Conservation (phyloP, 30 jellyfish, hydroid and myxozoan genomes). For the Turritopsis rubra region DNA sequence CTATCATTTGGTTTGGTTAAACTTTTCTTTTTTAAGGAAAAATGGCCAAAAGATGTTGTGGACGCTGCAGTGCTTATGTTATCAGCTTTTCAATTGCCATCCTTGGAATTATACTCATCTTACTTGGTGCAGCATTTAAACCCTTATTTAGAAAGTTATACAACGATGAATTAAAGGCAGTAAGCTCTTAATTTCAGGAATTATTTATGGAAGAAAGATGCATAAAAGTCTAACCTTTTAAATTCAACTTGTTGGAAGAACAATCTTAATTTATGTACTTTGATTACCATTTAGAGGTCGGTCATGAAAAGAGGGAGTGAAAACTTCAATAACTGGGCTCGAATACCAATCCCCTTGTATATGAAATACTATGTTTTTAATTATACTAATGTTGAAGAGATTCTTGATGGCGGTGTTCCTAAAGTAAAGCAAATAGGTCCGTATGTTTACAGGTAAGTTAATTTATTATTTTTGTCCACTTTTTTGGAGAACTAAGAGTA, state of each 20-base stretch:
- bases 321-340: conserved; percentile 43
- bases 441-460: conserved; percentile 48
- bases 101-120: conserved; percentile 3
- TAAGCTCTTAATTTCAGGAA: no score
- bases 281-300: conserved; percentile 30
- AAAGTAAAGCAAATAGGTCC: conserved; percentile 63
- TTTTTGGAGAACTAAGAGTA: neutral
- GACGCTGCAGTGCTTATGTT: neutral
- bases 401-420: conserved; percentile 42
- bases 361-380: conserved; percentile 74
- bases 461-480: neutral
- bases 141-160: neutral
- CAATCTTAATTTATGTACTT: neutral
- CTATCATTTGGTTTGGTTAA: no score
- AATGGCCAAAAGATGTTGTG: neutral
- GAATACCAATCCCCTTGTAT: conserved; percentile 62
- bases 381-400: conserved; percentile 40
- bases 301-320: conserved; percentile 52
- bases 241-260: neutral
- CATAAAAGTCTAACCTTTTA: no score
- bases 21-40: no score
- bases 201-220: no score
- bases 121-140: neutral
- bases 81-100: neutral
- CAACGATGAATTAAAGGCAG: neutral